Percentiles rank a stretch among this genome's conserved stretches.
Conservation (phyloP, 2,797 vertebrate genomes). For the Pitangus sulphuratus region DNA sequence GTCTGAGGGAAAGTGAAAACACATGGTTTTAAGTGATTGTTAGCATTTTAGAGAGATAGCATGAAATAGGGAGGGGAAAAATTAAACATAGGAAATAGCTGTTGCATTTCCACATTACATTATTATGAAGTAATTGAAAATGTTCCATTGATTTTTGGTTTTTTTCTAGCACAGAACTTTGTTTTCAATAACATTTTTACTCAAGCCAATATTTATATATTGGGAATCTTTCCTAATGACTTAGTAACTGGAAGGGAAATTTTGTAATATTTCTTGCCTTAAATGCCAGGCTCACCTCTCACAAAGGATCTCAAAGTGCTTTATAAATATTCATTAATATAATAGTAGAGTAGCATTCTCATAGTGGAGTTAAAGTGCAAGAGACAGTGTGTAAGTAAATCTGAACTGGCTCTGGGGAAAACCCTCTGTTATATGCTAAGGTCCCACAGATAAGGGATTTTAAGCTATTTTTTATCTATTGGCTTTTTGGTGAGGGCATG, state of each 20-base stretch:
- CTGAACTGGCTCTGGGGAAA: background rate
- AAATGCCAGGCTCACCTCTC: background rate
- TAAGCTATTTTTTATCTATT: background rate
- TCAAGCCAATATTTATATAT: background rate
- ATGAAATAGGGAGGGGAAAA: background rate
- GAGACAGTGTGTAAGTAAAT: background rate
- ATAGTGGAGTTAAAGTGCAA: background rate
- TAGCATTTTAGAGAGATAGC: slow-evolving; percentile 22
- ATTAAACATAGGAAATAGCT: background rate
- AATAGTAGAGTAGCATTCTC: background rate
- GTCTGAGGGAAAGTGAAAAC: slow-evolving; percentile 8
- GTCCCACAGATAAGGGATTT: background rate
- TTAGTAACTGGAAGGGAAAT: background rate
- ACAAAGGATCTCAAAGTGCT: background rate
- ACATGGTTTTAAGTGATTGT: background rate
- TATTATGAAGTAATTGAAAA: slow-evolving; percentile 11
- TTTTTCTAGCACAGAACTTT: background rate
- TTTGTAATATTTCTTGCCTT: background rate
- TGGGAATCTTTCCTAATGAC: background rate
- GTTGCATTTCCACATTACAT: background rate
- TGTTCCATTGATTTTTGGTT: background rate
- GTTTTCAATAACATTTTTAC: background rate
- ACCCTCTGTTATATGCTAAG: background rate
- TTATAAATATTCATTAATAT: background rate
- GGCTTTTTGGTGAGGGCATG: background rate